Percentiles rank a stretch among this genome's conserved stretches.
Conservation (phyloP, 1,140 invertebrate genomes). For the Chelonus insularis region DNA sequence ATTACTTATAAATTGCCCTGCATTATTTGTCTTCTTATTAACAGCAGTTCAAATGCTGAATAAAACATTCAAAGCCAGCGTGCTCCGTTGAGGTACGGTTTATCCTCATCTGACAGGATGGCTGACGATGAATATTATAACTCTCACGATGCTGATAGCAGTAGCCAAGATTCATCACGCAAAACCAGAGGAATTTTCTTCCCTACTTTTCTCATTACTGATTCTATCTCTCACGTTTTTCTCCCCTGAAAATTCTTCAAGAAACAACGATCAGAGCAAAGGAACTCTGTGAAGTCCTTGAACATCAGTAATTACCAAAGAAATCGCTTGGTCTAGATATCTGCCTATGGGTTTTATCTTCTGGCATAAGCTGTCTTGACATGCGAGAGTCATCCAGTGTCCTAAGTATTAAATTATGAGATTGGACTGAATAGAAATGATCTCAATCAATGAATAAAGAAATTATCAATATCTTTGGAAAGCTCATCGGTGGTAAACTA, state of each 20-base stretch:
- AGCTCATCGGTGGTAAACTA: too few species aligned
- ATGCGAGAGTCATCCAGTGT: slow-evolving; percentile 35
- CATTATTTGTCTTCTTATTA: too few species aligned
- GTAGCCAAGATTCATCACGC: slow-evolving; percentile 38
- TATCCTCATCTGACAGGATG: not conserved
- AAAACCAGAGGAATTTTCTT: slow-evolving; percentile 29
- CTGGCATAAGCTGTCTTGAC: slow-evolving; percentile 37
- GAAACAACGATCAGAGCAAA: slow-evolving; percentile 2
- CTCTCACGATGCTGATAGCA: slow-evolving; percentile 25
- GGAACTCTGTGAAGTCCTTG: slow-evolving; percentile 5
- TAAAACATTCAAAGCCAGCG: not conserved
- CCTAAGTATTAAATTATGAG: slow-evolving; percentile 3
- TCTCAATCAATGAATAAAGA: not conserved
- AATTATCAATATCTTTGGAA: too few species aligned
- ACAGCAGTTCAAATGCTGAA: not conserved
- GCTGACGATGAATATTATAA: too few species aligned
- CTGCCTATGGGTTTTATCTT: slow-evolving; percentile 36
- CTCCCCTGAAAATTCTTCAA: not conserved
- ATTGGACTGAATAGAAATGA: not conserved
- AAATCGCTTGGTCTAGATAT: slow-evolving; percentile 40
- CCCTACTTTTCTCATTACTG: not conserved
- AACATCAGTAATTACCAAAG: slow-evolving; percentile 38
- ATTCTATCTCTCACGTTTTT: not conserved
- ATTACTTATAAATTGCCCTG: too few species aligned
- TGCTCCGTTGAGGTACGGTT: not conserved